phyloP scores from a whole-genome alignment of 2,888 invertebrate genomes.

The Amiota mariae region DNA sequence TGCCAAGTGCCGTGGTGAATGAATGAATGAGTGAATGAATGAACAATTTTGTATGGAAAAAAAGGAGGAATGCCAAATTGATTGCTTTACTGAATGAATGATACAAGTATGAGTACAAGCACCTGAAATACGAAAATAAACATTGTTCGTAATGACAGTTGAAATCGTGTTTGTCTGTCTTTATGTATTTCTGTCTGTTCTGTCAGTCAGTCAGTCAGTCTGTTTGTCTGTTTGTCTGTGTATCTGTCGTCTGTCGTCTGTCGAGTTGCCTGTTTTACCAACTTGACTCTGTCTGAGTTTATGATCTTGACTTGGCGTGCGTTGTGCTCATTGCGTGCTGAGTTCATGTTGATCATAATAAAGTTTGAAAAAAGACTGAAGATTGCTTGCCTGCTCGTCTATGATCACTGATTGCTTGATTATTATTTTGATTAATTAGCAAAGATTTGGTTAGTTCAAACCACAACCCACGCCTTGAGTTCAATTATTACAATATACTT shows the following conservation, averaged over 20 bases:
- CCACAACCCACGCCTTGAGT: conserved; percentile 64
- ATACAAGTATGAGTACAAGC: conserved; percentile 49
- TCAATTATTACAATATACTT: conserved; percentile 39
- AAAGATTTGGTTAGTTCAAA: conserved; percentile 67
- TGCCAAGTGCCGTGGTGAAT: conserved; percentile 34
- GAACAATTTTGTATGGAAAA: conserved; percentile 50
- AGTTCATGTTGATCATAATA: conserved; percentile 18
- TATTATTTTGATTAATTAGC: conserved; percentile 72
- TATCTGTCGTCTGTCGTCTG: not conserved
- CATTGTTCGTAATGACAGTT: conserved; percentile 65
- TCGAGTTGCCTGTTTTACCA: not conserved
- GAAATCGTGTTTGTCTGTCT: conserved; percentile 54
- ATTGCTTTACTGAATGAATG: conserved; percentile 58
- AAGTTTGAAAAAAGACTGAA: not conserved
- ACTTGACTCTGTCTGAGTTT: conserved; percentile 11
- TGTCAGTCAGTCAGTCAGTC: conserved; percentile 1
- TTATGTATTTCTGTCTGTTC: conserved; percentile 26
- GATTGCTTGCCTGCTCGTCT: no score
- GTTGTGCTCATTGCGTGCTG: conserved; percentile 21
- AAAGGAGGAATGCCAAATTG: no score
- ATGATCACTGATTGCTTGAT: conserved; percentile 69
- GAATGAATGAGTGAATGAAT: conserved; percentile 54
- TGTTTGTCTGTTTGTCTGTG: not conserved
- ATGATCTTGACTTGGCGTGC: conserved; percentile 3
- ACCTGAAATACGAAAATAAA: conserved; percentile 65